phyloP scores from a whole-genome alignment of 2,888 invertebrate species.

The Eristalis pertinax region DNA sequence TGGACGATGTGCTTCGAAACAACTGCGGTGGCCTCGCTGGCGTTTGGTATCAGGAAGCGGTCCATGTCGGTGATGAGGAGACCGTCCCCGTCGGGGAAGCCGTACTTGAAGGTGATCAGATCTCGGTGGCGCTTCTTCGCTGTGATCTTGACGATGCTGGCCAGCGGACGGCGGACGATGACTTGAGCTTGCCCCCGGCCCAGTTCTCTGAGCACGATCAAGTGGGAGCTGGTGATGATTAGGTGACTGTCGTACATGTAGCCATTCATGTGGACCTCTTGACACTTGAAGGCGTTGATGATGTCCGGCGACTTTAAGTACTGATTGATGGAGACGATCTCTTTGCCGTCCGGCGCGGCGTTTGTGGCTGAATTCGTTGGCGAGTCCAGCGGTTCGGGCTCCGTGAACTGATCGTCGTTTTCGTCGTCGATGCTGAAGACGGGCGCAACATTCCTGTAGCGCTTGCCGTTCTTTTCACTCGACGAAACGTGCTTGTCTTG shows the following conservation, averaged over 20 bases:
- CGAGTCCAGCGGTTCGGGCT: slow-evolving; percentile 74
- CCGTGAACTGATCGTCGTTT: slow-evolving; percentile 83
- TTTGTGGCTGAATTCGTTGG: slow-evolving; percentile 81
- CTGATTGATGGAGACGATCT: slow-evolving; percentile 89
- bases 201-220: slow-evolving; percentile 92
- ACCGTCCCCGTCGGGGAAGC: slow-evolving; percentile 90
- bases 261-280: slow-evolving; percentile 94
- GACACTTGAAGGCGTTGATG: slow-evolving; percentile 93
- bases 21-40: slow-evolving; percentile 92
- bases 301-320: slow-evolving; percentile 93
- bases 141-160: slow-evolving; percentile 97
- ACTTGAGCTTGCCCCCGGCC: slow-evolving; percentile 90
- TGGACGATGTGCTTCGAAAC: slow-evolving; percentile 94
- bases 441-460: slow-evolving; percentile 94
- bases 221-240: slow-evolving; percentile 91
- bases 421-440: slow-evolving; percentile 98
- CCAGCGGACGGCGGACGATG: slow-evolving; percentile 92
- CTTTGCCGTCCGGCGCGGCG: slow-evolving; percentile 86
- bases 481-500: slow-evolving; percentile 92
- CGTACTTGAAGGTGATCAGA: slow-evolving; percentile 98
- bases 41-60: slow-evolving; percentile 94
- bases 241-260: slow-evolving; percentile 94
- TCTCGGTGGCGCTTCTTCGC: slow-evolving; percentile 97
- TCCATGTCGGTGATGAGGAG: slow-evolving; percentile 94
- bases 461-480: slow-evolving; percentile 91